These are phyloP conservation scores for Pantelozetes paolii DNA, from an alignment of 2,888 invertebrate species.

Conservation along the genomic window DNA sequence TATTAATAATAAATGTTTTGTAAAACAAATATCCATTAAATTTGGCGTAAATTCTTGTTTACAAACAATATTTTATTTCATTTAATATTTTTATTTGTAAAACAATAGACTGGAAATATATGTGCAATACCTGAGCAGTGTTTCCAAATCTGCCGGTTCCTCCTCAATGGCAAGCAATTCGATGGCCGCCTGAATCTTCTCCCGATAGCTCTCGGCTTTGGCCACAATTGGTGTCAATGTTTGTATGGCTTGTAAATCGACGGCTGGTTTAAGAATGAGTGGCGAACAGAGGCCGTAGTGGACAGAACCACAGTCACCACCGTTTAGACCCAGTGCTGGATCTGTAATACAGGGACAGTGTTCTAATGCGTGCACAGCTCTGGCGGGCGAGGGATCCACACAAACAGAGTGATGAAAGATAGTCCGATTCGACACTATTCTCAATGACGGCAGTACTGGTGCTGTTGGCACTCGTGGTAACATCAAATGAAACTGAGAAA, in stretches of 20 bases:
- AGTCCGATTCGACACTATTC: background rate
- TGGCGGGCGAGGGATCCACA: slow-evolving; percentile 45
- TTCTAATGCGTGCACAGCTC: slow-evolving; percentile 46
- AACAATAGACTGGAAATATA: no score
- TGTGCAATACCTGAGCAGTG: slow-evolving; percentile 27
- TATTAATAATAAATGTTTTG: background rate
- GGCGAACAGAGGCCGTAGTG: slow-evolving; percentile 47
- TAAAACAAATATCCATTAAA: background rate
- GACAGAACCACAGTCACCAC: slow-evolving; percentile 45
- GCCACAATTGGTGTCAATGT: slow-evolving; percentile 35
- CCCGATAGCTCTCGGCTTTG: slow-evolving; percentile 36
- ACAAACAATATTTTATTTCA: no score
- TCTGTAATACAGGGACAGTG: slow-evolving; percentile 47
- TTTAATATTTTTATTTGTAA: no score
- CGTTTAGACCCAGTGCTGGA: slow-evolving; percentile 44
- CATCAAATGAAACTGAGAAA: background rate
- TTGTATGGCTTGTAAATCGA: slow-evolving; percentile 13
- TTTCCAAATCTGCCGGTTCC: slow-evolving; percentile 63
- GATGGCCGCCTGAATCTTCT: slow-evolving; percentile 39
- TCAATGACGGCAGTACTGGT: background rate
- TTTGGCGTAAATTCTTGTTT: no score
- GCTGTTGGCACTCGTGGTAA: background rate
- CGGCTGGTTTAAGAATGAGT: slow-evolving; percentile 43
- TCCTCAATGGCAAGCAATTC: slow-evolving; percentile 54
- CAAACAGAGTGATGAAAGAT: background rate